Evolutionary conservation across 2,797 vertebrate species (phyloP).

Genomic region (Sitta carolinensis): DNA sequence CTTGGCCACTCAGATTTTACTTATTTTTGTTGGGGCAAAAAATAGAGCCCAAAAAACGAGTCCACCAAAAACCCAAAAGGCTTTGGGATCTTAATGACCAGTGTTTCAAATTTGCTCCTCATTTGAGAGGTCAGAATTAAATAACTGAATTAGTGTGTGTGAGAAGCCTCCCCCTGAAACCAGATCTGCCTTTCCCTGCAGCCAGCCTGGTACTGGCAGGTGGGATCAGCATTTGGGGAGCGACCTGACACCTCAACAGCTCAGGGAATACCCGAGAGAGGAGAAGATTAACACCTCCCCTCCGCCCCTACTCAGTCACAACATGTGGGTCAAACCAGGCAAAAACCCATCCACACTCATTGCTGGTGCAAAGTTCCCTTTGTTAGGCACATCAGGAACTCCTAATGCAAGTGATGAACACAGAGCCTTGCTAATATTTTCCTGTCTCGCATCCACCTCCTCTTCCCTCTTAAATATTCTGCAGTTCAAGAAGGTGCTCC

Average conservation of each 20-base stretch:
- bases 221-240: conserved; percentile 35
- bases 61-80: background rate
- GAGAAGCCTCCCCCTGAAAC: conserved; percentile 33
- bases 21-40: background rate
- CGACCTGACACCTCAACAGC: conserved; percentile 3
- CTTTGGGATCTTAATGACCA: background rate
- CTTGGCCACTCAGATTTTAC: background rate
- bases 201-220: background rate
- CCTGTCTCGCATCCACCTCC: background rate
- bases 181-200: conserved; percentile 33
- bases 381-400: background rate
- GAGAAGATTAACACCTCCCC: background rate
- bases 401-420: background rate
- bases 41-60: background rate
- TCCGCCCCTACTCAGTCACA: background rate
- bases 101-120: conserved; percentile 7
- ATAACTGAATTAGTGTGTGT: background rate
- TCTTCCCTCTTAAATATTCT: conserved; percentile 26
- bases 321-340: background rate
- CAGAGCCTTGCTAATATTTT: background rate
- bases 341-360: background rate
- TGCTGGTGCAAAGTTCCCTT: background rate
- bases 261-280: conserved; percentile 2
- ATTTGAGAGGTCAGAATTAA: conserved; percentile 55
- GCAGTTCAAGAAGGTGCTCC: background rate